Conservation (phyloP, 2,113 vertebrate species). For the Ageneiosus marmoratus region DNA sequence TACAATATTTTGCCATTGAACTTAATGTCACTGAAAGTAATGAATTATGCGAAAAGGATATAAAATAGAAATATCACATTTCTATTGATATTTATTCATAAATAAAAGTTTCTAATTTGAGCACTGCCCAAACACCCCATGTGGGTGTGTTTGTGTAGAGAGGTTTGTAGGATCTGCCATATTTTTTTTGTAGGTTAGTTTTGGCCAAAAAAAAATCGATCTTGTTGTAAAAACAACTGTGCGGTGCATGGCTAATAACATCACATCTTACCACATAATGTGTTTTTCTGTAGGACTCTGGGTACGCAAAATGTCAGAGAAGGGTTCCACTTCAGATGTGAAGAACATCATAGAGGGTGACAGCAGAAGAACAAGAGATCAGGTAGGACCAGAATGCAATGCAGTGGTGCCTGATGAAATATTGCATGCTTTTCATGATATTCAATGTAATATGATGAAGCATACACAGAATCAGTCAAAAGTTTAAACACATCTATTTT, state of each 20-base stretch:
- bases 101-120: background rate
- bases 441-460: background rate
- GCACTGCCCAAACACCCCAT: background rate
- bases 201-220: background rate
- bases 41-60: background rate
- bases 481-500: background rate
- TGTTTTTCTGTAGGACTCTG: constrained; percentile 63
- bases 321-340: constrained; percentile 64
- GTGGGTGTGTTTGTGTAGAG: background rate
- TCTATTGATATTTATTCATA: no score
- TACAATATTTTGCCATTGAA: background rate
- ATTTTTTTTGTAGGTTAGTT: background rate
- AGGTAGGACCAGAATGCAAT: constrained; percentile 60
- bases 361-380: constrained; percentile 64
- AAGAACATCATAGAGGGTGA: constrained; percentile 73
- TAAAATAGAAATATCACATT: background rate
- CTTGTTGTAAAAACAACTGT: background rate
- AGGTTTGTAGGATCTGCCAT: background rate
- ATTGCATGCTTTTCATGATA: background rate
- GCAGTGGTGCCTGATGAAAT: background rate
- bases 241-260: background rate
- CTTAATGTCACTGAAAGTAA: background rate
- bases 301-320: constrained; percentile 73
- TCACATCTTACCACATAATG: background rate
- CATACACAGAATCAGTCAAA: background rate